A percentile compares a stretch with the other conserved stretches of the same genome.
Evolutionary conservation across 2,797 vertebrate species (phyloP).

Genomic region (Gouania willdenowi): DNA sequence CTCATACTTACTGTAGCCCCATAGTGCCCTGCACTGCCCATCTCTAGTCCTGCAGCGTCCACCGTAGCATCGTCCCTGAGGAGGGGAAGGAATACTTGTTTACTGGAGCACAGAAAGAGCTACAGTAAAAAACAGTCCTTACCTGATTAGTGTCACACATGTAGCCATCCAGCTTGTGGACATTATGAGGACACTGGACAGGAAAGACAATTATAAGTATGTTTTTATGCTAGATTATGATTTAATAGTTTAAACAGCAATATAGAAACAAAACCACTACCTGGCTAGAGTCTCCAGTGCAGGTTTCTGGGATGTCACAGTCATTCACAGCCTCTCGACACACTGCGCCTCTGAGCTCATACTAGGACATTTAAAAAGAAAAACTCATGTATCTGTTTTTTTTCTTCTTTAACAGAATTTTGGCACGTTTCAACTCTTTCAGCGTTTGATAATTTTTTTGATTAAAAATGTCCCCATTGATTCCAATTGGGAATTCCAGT

Average conservation of each 20-base stretch:
- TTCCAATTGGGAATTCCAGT: too few relatives aligned
- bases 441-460: too few relatives aligned
- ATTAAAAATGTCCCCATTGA: too few relatives aligned
- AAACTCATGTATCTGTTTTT: too few relatives aligned
- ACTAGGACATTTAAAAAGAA: constrained; percentile 67
- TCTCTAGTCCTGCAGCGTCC: constrained; percentile 89
- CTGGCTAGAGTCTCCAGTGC: constrained; percentile 96
- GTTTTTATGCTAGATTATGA: not conserved
- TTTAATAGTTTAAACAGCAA: not conserved
- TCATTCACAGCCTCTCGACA: constrained; percentile 94
- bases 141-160: constrained; percentile 90
- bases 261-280: constrained; percentile 54
- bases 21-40: constrained; percentile 84
- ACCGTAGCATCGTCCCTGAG: constrained; percentile 87
- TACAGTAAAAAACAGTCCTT: constrained; percentile 4
- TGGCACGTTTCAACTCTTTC: too few relatives aligned
- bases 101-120: not conserved
- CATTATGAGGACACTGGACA: constrained; percentile 90
- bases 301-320: constrained; percentile 93
- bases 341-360: constrained; percentile 85
- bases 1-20: constrained; percentile 82
- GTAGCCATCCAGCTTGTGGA: constrained; percentile 97
- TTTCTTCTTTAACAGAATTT: too few relatives aligned
- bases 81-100: not conserved
- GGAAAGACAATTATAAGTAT: not conserved